Evolutionary conservation across 2,797 vertebrate genomes (phyloP).

Genomic region (Setipinna tenuifilis): DNA sequence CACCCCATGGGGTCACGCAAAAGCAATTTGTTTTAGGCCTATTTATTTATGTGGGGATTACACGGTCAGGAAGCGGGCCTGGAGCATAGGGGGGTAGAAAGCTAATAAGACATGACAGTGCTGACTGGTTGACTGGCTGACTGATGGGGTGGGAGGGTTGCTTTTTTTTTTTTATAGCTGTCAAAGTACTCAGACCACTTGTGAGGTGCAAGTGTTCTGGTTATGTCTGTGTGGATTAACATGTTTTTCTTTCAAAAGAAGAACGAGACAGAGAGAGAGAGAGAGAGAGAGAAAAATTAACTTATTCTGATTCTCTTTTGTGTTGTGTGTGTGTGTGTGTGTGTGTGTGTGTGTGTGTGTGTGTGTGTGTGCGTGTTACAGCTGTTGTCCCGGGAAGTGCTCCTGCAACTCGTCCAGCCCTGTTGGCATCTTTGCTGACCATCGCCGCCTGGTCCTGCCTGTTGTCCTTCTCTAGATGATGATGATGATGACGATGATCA

Average conservation of each 20-base stretch:
- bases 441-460: conserved; percentile 68
- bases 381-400: conserved; percentile 76
- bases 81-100: background rate
- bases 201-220: background rate
- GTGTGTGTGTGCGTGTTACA: conserved; percentile 38
- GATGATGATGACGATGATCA: background rate
- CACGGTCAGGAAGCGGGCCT: background rate
- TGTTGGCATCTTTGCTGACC: conserved; percentile 66
- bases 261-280: too few species aligned
- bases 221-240: background rate
- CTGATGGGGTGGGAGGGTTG: background rate
- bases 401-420: conserved; percentile 55
- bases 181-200: background rate
- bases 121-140: background rate
- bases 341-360: conserved; percentile 20
- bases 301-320: background rate
- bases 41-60: conserved; percentile 16
- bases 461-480: conserved; percentile 78
- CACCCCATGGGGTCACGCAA: conserved; percentile 10
- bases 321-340: conserved; percentile 31
- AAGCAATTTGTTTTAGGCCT: conserved; percentile 12
- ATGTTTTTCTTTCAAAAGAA: background rate
- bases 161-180: background rate
- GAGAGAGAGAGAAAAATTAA: background rate
- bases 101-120: conserved; percentile 5